These are phyloP conservation scores for Epinephelus malabaricus DNA, from an alignment of 2,797 vertebrate genomes.

Conservation along the genomic window DNA sequence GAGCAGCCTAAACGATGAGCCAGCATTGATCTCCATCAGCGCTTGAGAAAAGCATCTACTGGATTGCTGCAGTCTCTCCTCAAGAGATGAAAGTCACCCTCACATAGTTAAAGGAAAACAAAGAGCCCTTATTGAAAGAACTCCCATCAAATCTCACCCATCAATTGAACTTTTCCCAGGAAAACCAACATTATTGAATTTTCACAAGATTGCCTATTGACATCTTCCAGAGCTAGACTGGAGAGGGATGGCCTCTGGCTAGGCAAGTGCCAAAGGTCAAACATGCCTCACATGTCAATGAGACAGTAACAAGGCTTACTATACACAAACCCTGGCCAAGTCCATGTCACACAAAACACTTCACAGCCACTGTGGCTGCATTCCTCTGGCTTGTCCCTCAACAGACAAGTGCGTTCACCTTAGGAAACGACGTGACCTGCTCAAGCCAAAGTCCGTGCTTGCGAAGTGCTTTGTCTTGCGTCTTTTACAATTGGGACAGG, in stretches of 20 bases:
- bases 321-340: conserved; percentile 54
- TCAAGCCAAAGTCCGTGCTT: conserved; percentile 44
- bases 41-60: conserved; percentile 31
- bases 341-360: conserved; percentile 58
- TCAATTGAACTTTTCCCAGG: conserved; percentile 33
- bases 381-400: conserved; percentile 67
- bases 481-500: conserved; percentile 68
- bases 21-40: conserved; percentile 58
- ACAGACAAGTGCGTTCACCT: conserved; percentile 63
- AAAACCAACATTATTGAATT: conserved; percentile 56
- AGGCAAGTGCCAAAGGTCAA: conserved; percentile 59
- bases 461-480: conserved; percentile 68
- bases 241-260: conserved; percentile 18
- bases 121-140: conserved; percentile 38
- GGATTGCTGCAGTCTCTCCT: conserved; percentile 36
- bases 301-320: conserved; percentile 61
- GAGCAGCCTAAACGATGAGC: conserved; percentile 51
- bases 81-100: conserved; percentile 55
- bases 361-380: conserved; percentile 45
- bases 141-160: conserved; percentile 26
- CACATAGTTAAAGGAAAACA: conserved; percentile 49
- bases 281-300: conserved; percentile 59
- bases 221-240: conserved; percentile 11
- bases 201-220: conserved; percentile 60
- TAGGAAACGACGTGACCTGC: conserved; percentile 61